Percentiles rank a stretch among this genome's conserved stretches.
phyloP scores from a whole-genome alignment of 1,140 invertebrate species.

The Brevipalpus yothersi region DNA sequence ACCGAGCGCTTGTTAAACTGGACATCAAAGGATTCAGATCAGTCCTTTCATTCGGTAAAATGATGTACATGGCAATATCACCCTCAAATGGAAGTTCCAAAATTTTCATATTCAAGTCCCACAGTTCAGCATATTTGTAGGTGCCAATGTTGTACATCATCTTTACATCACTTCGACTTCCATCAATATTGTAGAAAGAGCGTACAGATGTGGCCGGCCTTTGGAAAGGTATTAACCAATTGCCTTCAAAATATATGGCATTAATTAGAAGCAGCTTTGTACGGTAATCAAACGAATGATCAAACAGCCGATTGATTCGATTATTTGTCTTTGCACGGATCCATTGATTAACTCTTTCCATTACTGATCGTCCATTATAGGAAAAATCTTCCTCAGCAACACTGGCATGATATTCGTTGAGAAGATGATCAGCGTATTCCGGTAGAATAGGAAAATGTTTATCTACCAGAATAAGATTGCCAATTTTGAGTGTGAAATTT shows the following conservation, averaged over 20 bases:
- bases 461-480: background rate
- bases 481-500: background rate
- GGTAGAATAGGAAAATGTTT: background rate
- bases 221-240: background rate
- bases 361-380: background rate
- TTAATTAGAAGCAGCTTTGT: background rate
- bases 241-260: background rate
- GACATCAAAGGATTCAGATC: constrained; percentile 11
- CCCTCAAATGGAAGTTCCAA: constrained; percentile 11
- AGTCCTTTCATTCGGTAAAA: constrained; percentile 15
- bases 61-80: constrained; percentile 18
- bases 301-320: background rate
- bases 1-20: constrained; percentile 12
- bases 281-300: background rate
- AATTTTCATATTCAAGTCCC: background rate
- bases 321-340: background rate
- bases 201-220: background rate
- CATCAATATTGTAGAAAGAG: background rate
- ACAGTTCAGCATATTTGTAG: background rate
- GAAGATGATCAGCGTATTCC: background rate
- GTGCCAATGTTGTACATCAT: background rate
- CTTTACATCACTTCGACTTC: background rate
- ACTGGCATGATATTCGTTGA: background rate
- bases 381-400: background rate
- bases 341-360: background rate